These are phyloP conservation scores for Ctenoplectra terminalis DNA, from an alignment of 1,140 invertebrate genomes.

Conservation along the genomic window DNA sequence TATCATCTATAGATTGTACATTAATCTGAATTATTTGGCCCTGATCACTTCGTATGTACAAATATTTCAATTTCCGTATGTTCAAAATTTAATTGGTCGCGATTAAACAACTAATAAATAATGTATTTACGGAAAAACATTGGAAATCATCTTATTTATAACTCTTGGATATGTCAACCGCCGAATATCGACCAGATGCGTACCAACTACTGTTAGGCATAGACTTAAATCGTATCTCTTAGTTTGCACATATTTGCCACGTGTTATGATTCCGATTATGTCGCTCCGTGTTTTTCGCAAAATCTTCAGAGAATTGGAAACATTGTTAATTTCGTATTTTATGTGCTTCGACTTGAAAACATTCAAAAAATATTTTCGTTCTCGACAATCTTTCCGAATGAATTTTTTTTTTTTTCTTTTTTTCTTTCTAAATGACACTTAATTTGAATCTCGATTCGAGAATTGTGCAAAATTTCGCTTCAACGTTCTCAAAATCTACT, in stretches of 20 bases:
- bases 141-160: constrained; percentile 13
- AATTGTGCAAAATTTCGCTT: background rate
- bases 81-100: constrained; percentile 2
- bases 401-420: too few species aligned
- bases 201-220: background rate
- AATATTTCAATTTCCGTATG: background rate
- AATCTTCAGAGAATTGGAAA: background rate
- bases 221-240: background rate
- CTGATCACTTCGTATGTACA: constrained; percentile 31
- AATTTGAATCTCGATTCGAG: background rate
- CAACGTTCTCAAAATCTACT: too few species aligned
- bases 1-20: constrained; percentile 34
- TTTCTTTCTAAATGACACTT: background rate
- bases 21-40: constrained; percentile 38
- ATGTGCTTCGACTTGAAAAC: background rate
- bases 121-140: constrained; percentile 5
- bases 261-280: background rate
- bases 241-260: background rate
- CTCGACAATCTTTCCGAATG: background rate
- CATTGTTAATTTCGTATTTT: too few species aligned
- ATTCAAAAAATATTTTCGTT: background rate
- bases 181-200: background rate
- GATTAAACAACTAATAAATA: constrained; percentile 8
- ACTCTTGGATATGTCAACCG: constrained; percentile 14
- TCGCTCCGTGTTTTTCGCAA: too few species aligned